Evolutionary conservation across 2,888 invertebrate genomes (phyloP).

Genomic region (Hymenopus coronatus): DNA sequence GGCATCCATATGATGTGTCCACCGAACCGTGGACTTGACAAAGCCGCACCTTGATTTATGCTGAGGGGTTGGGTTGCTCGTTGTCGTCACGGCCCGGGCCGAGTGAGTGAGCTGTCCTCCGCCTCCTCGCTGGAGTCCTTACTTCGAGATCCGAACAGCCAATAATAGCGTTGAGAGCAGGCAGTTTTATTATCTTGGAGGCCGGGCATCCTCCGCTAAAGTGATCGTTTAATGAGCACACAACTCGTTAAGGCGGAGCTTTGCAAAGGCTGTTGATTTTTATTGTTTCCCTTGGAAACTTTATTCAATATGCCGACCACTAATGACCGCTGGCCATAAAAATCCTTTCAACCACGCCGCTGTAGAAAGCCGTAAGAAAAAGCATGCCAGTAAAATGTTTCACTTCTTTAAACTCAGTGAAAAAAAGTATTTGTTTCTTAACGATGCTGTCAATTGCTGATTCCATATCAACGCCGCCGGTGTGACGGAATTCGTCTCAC

Average conservation of each 20-base stretch:
- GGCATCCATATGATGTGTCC: slow-evolving; percentile 15
- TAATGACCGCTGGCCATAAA: not conserved
- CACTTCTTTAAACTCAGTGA: not conserved
- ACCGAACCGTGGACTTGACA: slow-evolving; percentile 10
- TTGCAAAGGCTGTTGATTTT: not conserved
- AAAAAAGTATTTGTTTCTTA: too few relatives aligned
- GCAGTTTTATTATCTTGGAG: not conserved
- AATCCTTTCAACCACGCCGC: not conserved
- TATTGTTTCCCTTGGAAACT: not conserved
- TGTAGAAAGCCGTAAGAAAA: not conserved
- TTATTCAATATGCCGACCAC: not conserved
- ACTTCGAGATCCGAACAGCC: not conserved
- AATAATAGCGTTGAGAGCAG: not conserved
- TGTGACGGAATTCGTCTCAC: too few relatives aligned
- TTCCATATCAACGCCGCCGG: too few relatives aligned
- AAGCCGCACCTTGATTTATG: slow-evolving; percentile 19
- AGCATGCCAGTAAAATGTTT: not conserved
- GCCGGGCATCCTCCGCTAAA: not conserved
- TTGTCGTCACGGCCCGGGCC: not conserved
- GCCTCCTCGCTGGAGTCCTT: not conserved
- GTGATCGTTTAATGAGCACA: not conserved
- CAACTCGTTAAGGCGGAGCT: not conserved
- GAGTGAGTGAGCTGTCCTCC: not conserved
- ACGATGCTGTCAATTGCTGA: too few relatives aligned
- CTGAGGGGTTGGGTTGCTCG: not conserved